Conservation (phyloP, 2,797 vertebrate species). For the Intellagama lesueurii region DNA sequence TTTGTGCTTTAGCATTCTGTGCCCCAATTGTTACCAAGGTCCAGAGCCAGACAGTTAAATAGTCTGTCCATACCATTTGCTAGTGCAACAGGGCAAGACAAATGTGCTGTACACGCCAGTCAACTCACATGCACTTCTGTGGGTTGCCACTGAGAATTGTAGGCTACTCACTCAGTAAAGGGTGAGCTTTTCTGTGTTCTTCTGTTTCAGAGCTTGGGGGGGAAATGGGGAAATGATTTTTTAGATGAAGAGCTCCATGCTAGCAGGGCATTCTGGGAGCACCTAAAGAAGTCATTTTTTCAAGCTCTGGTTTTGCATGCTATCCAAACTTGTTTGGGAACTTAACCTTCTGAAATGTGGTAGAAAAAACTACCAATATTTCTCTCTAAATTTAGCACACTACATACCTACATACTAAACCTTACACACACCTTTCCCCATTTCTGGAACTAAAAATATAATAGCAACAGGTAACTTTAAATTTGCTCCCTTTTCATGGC, state of each 20-base stretch:
- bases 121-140: neutral
- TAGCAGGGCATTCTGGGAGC: no score
- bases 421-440: neutral
- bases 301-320: neutral
- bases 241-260: neutral
- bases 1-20: neutral
- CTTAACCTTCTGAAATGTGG: neutral
- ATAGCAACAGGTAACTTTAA: neutral
- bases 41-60: neutral
- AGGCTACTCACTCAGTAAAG: no score
- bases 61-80: neutral
- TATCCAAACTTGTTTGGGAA: neutral
- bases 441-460: neutral
- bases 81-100: neutral
- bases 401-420: neutral
- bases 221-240: neutral
- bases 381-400: no score
- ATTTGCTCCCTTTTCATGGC: neutral
- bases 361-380: neutral
- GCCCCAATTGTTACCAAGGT: neutral
- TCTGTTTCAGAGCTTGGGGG: neutral
- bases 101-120: neutral
- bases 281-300: no score
- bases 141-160: neutral
- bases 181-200: neutral